phyloP scores from a whole-genome alignment of 2,888 invertebrate species.

The Ormyrus pomaceus region DNA sequence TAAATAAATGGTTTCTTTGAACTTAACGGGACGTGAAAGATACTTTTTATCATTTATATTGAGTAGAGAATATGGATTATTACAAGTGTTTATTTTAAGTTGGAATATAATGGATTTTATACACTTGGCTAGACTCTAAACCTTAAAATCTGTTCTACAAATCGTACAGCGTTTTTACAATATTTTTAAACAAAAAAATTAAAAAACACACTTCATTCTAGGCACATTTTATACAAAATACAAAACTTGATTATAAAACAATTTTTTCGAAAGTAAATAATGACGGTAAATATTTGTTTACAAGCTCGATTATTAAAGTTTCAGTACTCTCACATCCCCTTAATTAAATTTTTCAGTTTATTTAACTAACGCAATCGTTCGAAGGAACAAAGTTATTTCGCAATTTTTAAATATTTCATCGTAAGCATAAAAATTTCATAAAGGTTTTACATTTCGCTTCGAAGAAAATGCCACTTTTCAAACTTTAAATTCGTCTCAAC shows the following conservation, averaged over 20 bases:
- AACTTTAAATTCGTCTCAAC: constrained; percentile 23
- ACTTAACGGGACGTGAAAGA: constrained; percentile 29
- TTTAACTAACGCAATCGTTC: constrained; percentile 17
- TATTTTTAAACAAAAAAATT: neutral
- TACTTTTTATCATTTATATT: constrained; percentile 16
- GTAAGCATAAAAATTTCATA: constrained; percentile 6
- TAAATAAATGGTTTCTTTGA: constrained; percentile 50
- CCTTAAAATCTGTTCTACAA: too few species aligned
- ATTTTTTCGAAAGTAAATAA: neutral
- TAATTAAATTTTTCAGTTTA: constrained; percentile 12
- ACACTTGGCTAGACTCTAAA: too few species aligned
- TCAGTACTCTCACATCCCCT: constrained; percentile 25
- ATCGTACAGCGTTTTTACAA: too few species aligned
- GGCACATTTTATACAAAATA: neutral
- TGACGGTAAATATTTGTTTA: neutral
- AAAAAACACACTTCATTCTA: neutral
- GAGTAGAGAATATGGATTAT: neutral
- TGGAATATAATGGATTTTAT: too few species aligned
- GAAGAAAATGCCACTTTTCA: constrained; percentile 21
- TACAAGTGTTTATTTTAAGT: neutral
- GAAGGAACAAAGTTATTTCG: constrained; percentile 49
- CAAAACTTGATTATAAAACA: neutral
- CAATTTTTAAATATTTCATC: constrained; percentile 6
- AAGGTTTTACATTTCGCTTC: constrained; percentile 19
- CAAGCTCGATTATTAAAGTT: constrained; percentile 17